phyloP scores from a whole-genome alignment of 2,113 vertebrate genomes.

The Alligator sinensis region DNA sequence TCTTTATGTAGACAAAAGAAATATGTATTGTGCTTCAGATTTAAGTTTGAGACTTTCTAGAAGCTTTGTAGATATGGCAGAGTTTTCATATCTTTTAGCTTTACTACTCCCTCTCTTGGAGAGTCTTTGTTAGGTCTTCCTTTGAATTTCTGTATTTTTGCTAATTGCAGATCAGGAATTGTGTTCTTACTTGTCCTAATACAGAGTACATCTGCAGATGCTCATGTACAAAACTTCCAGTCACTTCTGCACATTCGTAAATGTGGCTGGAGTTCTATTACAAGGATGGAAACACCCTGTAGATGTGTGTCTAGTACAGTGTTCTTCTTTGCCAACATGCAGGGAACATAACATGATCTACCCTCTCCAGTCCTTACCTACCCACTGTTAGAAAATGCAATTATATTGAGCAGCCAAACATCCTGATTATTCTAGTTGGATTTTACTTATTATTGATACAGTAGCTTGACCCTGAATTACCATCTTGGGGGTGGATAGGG shows the following conservation, averaged over 20 bases:
- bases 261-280: not conserved
- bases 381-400: not conserved
- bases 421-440: not conserved
- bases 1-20: constrained; percentile 35
- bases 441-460: not conserved
- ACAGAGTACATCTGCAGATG: not conserved
- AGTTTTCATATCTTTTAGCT: constrained; percentile 36
- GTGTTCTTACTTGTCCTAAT: not conserved
- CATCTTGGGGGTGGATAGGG: not conserved
- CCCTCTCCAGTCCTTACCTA: not conserved
- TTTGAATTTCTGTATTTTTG: constrained; percentile 1
- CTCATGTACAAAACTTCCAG: not conserved
- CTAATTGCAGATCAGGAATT: not conserved
- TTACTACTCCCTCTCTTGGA: constrained; percentile 1
- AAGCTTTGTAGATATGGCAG: not conserved
- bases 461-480: not conserved
- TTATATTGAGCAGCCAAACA: not conserved
- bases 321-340: not conserved
- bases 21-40: constrained; percentile 39
- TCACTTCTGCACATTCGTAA: not conserved
- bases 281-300: not conserved
- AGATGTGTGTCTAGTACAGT: not conserved
- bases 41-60: constrained; percentile 34
- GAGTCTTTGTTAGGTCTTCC: not conserved
- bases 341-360: not conserved